phyloP scores from a whole-genome alignment of 2,113 vertebrate genomes.

The Ornithorhynchus anatinus region DNA sequence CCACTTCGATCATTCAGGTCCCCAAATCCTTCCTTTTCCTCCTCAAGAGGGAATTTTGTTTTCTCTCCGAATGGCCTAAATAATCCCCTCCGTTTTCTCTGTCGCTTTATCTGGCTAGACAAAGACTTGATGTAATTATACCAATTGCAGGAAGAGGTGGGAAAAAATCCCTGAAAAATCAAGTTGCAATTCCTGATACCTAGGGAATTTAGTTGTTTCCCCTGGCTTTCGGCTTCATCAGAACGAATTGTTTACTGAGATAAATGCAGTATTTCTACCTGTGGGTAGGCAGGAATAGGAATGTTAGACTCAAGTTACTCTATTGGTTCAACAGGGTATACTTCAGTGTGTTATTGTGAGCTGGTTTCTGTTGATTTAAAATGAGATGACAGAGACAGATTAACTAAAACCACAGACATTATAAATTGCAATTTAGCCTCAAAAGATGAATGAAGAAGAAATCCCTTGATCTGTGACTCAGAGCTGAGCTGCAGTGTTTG shows the following conservation, averaged over 20 bases:
- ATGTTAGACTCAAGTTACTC: conserved; percentile 19
- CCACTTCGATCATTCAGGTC: too few relatives aligned
- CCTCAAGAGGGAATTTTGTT: conserved; percentile 41
- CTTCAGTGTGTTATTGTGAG: conserved; percentile 34
- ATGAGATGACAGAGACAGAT: conserved; percentile 70
- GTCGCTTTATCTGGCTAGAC: neutral
- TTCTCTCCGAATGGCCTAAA: too few relatives aligned
- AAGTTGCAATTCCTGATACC: conserved; percentile 24
- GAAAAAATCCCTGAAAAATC: conserved; percentile 14
- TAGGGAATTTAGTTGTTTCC: conserved; percentile 25
- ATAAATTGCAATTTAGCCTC: conserved; percentile 67
- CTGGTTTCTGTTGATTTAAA: conserved; percentile 70
- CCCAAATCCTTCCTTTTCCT: conserved; percentile 36
- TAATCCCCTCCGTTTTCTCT: neutral
- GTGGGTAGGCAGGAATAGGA: conserved; percentile 10
- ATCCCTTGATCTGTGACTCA: conserved; percentile 70
- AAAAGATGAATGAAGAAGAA: conserved; percentile 63
- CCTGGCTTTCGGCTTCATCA: conserved; percentile 43
- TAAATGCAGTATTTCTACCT: conserved; percentile 40
- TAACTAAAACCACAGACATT: conserved; percentile 68
- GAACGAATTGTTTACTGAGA: conserved; percentile 61
- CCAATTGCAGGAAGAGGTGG: conserved; percentile 32
- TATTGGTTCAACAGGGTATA: conserved; percentile 2
- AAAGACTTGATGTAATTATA: conserved; percentile 41
- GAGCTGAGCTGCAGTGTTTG: conserved; percentile 50